Evolutionary conservation across 2,797 vertebrate species (phyloP).

Genomic region (Sebastes hubbsi): DNA sequence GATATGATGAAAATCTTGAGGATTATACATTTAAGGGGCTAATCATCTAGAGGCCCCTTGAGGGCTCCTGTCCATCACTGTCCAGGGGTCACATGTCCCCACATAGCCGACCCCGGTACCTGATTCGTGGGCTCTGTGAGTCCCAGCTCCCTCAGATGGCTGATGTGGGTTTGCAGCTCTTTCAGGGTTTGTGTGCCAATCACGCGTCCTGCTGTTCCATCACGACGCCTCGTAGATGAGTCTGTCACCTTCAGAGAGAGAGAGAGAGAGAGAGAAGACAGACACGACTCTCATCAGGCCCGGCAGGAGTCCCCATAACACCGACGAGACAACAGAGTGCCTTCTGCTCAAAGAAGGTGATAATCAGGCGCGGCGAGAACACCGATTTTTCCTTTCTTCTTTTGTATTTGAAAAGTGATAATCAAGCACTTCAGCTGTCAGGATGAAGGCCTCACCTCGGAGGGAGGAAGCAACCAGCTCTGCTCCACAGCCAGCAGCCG

Average conservation of each 20-base stretch:
- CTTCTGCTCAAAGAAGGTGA: slow-evolving; percentile 66
- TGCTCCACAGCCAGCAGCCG: slow-evolving; percentile 64
- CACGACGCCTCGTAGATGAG: slow-evolving; percentile 68
- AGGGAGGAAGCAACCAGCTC: slow-evolving; percentile 50
- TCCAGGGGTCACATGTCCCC: background rate
- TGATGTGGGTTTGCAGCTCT: slow-evolving; percentile 82
- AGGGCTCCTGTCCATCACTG: background rate
- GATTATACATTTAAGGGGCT: background rate
- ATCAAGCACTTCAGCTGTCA: slow-evolving; percentile 50
- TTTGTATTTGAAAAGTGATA: slow-evolving; percentile 52
- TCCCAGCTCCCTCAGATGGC: slow-evolving; percentile 82
- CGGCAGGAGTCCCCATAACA: slow-evolving; percentile 59
- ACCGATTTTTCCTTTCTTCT: slow-evolving; percentile 25
- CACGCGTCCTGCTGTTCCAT: slow-evolving; percentile 64
- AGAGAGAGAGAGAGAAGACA: slow-evolving; percentile 27
- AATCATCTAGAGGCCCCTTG: background rate
- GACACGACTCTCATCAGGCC: slow-evolving; percentile 35
- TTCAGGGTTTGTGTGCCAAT: slow-evolving; percentile 78
- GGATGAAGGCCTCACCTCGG: slow-evolving; percentile 51
- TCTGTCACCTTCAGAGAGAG: slow-evolving; percentile 78
- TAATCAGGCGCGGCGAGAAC: slow-evolving; percentile 57
- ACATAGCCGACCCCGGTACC: slow-evolving; percentile 67
- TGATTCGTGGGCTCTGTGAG: slow-evolving; percentile 72
- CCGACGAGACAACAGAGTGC: slow-evolving; percentile 51
- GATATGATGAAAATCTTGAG: background rate